These are phyloP conservation scores for Cebidichthys violaceus DNA, from an alignment of 2,113 vertebrate species.

Conservation along the genomic window DNA sequence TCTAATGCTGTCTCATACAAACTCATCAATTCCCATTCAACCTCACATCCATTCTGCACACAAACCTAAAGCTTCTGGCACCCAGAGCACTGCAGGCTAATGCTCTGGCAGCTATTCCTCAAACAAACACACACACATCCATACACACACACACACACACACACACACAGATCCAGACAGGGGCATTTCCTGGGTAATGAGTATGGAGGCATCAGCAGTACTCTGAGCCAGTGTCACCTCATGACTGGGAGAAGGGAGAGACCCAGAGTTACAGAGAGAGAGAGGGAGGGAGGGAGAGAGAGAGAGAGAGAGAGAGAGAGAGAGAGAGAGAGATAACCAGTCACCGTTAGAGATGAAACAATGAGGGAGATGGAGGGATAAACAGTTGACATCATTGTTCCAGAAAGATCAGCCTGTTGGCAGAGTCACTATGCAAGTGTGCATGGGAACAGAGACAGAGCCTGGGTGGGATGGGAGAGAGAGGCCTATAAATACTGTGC, in stretches of 20 bases:
- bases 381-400: slow-evolving; percentile 80
- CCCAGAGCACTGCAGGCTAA: slow-evolving; percentile 63
- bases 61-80: slow-evolving; percentile 78
- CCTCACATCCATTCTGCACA: slow-evolving; percentile 67
- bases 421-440: slow-evolving; percentile 53
- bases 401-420: slow-evolving; percentile 74
- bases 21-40: slow-evolving; percentile 79
- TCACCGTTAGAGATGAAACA: slow-evolving; percentile 65
- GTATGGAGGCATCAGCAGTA: slow-evolving; percentile 77
- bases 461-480: slow-evolving; percentile 37
- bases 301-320: slow-evolving; percentile 40
- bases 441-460: slow-evolving; percentile 35
- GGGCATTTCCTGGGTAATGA: slow-evolving; percentile 74
- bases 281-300: slow-evolving; percentile 11
- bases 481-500: slow-evolving; percentile 72
- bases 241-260: slow-evolving; percentile 55
- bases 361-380: slow-evolving; percentile 57
- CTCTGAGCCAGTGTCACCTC: slow-evolving; percentile 72
- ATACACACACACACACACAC: slow-evolving; percentile 32
- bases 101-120: slow-evolving; percentile 72
- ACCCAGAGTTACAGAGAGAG: slow-evolving; percentile 9
- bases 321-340: slow-evolving; percentile 44
- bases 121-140: slow-evolving; percentile 56
- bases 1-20: slow-evolving; percentile 72
- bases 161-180: slow-evolving; percentile 55